Percentiles rank a stretch among this genome's conserved stretches.
Evolutionary conservation across 2,888 invertebrate species (phyloP).

Genomic region (Microchrysa polita): DNA sequence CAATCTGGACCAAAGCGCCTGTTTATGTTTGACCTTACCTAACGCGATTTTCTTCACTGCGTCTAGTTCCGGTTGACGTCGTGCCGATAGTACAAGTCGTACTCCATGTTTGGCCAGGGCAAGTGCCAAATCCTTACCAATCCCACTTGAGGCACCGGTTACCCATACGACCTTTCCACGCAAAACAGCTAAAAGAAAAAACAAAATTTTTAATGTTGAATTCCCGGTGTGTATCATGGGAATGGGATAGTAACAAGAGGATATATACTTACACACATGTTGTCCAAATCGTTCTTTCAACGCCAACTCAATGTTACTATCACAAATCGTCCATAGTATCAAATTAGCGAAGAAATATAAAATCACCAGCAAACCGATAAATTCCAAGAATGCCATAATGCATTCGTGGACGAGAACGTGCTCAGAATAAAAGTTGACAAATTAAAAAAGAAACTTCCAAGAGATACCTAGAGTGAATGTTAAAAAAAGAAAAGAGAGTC

Average conservation of each 20-base stretch:
- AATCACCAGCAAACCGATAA: constrained; percentile 57
- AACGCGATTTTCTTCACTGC: constrained; percentile 74
- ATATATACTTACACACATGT: constrained; percentile 67
- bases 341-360: constrained; percentile 67
- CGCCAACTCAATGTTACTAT: constrained; percentile 71
- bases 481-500: no score
- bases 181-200: constrained; percentile 64
- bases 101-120: constrained; percentile 73
- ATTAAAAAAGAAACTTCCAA: no score
- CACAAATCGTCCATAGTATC: constrained; percentile 66
- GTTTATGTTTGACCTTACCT: no score
- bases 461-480: no score
- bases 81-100: constrained; percentile 74
- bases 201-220: neutral
- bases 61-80: constrained; percentile 71
- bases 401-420: neutral
- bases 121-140: constrained; percentile 78
- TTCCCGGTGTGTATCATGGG: neutral
- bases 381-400: constrained; percentile 59
- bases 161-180: constrained; percentile 82
- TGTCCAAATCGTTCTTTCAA: constrained; percentile 71
- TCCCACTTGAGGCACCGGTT: constrained; percentile 86
- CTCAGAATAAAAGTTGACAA: no score
- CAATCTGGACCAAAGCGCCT: no score
- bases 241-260: neutral